phyloP scores from a whole-genome alignment of 1,140 invertebrate genomes.

The Orius laevigatus region DNA sequence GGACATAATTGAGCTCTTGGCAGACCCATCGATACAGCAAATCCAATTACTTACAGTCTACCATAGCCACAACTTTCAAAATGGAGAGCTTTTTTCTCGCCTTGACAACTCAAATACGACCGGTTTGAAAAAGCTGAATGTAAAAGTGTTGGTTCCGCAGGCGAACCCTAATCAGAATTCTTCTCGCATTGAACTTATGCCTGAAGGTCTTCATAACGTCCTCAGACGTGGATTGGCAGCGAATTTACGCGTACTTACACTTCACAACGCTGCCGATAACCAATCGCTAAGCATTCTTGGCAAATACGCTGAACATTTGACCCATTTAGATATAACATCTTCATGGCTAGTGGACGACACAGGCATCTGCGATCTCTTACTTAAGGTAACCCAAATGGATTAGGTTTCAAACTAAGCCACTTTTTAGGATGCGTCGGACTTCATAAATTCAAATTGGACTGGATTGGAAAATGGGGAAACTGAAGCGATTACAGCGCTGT shows the following conservation, averaged over 20 bases:
- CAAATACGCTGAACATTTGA: slow-evolving; percentile 18
- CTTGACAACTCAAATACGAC: slow-evolving; percentile 11
- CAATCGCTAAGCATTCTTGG: slow-evolving; percentile 21
- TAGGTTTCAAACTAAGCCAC: slow-evolving; percentile 8
- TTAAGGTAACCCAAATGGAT: slow-evolving; percentile 17
- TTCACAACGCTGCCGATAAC: slow-evolving; percentile 22
- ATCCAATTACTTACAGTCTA: not conserved
- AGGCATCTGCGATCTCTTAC: slow-evolving; percentile 21
- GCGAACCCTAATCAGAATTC: too few species aligned
- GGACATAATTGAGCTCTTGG: slow-evolving; percentile 12
- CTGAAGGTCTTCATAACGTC: slow-evolving; percentile 6
- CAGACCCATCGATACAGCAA: slow-evolving; percentile 7
- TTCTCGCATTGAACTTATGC: not conserved
- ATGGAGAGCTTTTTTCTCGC: slow-evolving; percentile 1
- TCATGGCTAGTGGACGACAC: slow-evolving; percentile 23
- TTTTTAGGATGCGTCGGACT: slow-evolving; percentile 13
- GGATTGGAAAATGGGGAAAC: slow-evolving; percentile 13
- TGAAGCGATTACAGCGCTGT: slow-evolving; percentile 10
- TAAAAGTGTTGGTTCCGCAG: slow-evolving; percentile 6
- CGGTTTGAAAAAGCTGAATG: slow-evolving; percentile 13
- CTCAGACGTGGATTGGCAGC: slow-evolving; percentile 16
- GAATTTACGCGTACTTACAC: slow-evolving; percentile 17
- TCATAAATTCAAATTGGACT: slow-evolving; percentile 5
- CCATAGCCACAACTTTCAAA: slow-evolving; percentile 4
- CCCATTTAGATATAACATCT: slow-evolving; percentile 21